phyloP scores from a whole-genome alignment of 2,888 invertebrate species.

The Cataglyphis livida region DNA sequence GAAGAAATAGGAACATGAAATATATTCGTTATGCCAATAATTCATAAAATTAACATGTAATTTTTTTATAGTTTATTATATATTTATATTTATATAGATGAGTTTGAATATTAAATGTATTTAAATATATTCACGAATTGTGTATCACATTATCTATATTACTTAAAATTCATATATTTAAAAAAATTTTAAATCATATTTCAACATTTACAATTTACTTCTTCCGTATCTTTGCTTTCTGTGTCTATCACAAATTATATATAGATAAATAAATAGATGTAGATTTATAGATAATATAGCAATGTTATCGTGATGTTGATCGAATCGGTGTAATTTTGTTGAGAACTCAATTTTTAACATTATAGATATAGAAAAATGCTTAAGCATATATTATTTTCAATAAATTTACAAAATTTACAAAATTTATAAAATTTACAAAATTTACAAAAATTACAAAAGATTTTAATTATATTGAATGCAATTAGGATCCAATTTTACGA shows the following conservation, averaged over 20 bases:
- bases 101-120: not conserved
- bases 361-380: not conserved
- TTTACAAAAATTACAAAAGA: not conserved
- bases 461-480: not conserved
- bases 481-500: not conserved
- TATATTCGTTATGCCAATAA: not conserved
- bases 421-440: no score
- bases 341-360: not conserved
- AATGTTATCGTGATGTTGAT: not conserved
- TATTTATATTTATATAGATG: no score
- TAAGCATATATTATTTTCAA: not conserved
- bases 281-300: not conserved
- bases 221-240: slow-evolving; percentile 21
- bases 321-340: slow-evolving; percentile 7
- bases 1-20: slow-evolving; percentile 16
- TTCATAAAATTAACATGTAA: not conserved
- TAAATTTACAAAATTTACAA: not conserved
- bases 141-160: not conserved
- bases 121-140: not conserved
- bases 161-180: not conserved
- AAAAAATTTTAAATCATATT: not conserved
- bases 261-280: slow-evolving; percentile 20
- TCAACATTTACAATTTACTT: not conserved
- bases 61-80: not conserved
- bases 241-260: slow-evolving; percentile 9